Evolutionary conservation across 2,888 invertebrate species (phyloP).

Genomic region (Antheraea yamamai): DNA sequence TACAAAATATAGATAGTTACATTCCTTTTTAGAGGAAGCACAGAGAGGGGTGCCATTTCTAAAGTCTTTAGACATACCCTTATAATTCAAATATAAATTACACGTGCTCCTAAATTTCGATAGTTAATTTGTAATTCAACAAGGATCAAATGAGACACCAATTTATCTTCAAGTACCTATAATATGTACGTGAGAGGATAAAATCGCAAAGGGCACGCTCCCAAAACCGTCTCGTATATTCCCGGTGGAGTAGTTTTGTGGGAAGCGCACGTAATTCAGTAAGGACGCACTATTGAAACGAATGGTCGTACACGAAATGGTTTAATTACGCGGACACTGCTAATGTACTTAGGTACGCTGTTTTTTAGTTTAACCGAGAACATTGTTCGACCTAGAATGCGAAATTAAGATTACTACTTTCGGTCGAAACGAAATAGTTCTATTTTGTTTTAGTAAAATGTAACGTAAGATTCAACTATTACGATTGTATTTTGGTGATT

Average conservation of each 20-base stretch:
- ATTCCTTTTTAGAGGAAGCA: too few species aligned
- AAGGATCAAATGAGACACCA: conserved; percentile 3
- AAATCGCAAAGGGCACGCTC: conserved; percentile 12
- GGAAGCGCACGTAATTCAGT: conserved; percentile 20
- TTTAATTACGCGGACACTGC: conserved; percentile 18
- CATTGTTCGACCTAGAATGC: background rate
- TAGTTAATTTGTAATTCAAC: background rate
- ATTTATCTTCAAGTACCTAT: background rate
- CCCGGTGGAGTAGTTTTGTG: conserved; percentile 12
- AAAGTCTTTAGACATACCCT: too few species aligned
- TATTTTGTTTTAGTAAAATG: background rate
- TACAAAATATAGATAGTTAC: too few species aligned
- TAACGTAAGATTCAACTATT: background rate
- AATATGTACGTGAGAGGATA: background rate
- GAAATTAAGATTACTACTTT: conserved; percentile 6
- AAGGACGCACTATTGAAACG: conserved; percentile 17
- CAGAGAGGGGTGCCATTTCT: too few species aligned
- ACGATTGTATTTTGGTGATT: background rate
- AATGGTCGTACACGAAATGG: conserved; percentile 19
- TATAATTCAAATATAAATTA: background rate
- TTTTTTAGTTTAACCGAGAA: background rate
- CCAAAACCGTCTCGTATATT: conserved; percentile 17
- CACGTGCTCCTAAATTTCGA: background rate
- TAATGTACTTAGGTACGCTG: conserved; percentile 14
- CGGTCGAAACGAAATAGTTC: background rate